These are phyloP conservation scores for Dinomys branickii DNA, from an alignment of 2,113 vertebrate species.

Conservation along the genomic window DNA sequence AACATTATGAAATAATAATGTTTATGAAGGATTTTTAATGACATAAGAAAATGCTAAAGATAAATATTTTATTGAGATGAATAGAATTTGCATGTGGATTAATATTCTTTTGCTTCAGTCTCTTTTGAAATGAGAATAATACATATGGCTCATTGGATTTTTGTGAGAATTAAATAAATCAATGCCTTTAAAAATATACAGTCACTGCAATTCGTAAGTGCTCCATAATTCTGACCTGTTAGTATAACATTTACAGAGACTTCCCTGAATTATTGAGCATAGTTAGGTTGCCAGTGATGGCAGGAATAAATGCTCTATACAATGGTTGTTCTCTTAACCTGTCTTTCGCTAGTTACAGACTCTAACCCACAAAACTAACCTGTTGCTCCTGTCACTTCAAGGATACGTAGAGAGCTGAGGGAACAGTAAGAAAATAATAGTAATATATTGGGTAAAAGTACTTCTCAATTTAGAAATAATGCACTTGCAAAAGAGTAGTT, in stretches of 20 bases:
- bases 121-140: neutral
- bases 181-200: neutral
- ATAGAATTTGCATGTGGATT: neutral
- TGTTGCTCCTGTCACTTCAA: neutral
- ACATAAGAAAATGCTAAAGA: neutral
- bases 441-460: neutral
- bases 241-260: neutral
- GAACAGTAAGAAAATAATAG: neutral
- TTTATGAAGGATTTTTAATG: constrained; percentile 15
- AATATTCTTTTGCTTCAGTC: constrained; percentile 27
- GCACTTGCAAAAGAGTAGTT: neutral
- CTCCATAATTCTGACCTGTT: neutral
- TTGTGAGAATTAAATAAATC: constrained; percentile 50
- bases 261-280: neutral
- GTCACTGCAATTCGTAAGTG: neutral
- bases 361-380: neutral
- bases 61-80: constrained; percentile 30
- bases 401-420: neutral
- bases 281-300: neutral
- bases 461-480: neutral
- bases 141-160: neutral
- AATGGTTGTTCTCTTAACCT: neutral
- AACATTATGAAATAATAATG: constrained; percentile 1
- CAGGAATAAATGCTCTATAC: neutral
- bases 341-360: neutral